Percentiles rank a stretch among this genome's conserved stretches.
Conservation (phyloP, 2,113 vertebrate species). For the Clarias magur region DNA sequence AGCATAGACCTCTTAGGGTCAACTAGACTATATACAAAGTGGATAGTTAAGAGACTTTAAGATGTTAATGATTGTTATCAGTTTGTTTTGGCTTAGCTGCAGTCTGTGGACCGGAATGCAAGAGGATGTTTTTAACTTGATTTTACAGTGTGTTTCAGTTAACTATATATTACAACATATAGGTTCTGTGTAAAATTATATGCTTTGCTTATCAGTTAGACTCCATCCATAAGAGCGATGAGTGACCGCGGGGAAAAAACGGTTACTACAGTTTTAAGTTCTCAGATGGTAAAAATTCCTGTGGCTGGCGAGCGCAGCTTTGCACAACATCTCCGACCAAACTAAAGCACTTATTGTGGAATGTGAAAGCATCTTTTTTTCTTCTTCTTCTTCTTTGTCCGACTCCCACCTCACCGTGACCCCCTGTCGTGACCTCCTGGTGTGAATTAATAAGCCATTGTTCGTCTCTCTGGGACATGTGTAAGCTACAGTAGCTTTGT, state of each 20-base stretch:
- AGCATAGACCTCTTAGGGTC: not conserved
- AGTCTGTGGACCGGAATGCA: not conserved
- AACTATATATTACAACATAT: not conserved
- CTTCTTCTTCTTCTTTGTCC: too few relatives aligned
- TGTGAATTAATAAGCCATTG: constrained; percentile 53
- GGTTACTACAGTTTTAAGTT: not conserved
- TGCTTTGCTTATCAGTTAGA: not conserved
- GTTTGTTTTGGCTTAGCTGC: not conserved
- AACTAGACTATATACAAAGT: not conserved
- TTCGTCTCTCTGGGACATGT: constrained; percentile 28
- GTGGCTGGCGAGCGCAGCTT: not conserved
- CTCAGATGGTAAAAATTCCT: constrained; percentile 20
- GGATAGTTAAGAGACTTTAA: not conserved
- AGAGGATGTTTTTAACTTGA: not conserved
- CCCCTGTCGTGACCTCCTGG: constrained; percentile 10
- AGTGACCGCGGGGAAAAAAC: not conserved
- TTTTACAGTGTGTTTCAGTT: not conserved
- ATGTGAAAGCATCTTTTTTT: constrained; percentile 22
- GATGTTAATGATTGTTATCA: not conserved
- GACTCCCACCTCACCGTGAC: constrained; percentile 15
- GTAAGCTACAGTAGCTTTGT: constrained; percentile 26
- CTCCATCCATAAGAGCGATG: not conserved
- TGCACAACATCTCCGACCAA: not conserved
- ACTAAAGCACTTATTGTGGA: constrained; percentile 26
- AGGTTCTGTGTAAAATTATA: not conserved